Evolutionary conservation across 2,797 vertebrate species (phyloP), one percentile per base, ranked within the genome.

Genomic region (Gephyroberyx darwinii): DNA sequence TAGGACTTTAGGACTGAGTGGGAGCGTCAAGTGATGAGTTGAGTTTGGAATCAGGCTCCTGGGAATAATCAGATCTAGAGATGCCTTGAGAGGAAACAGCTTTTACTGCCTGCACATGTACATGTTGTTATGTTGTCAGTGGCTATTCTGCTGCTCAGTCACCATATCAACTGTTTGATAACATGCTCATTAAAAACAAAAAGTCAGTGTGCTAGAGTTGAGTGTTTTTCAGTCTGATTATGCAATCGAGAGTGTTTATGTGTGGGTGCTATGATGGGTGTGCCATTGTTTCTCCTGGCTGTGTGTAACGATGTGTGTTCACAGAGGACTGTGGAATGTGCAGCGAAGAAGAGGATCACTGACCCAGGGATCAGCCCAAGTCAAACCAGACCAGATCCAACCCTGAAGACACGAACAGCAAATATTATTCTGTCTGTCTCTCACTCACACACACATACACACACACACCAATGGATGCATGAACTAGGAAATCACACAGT

Each of bases 201-300:
- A 41, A n/a, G 5, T 30, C 13, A 61, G 33, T 10, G 8, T 9
- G 10, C 2, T 9, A 39, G 37, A 26, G 26, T 26, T 39, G 37
- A 39, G 37, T 12, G 37, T 8, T 9, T 12, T 39, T 9, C 37
- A 39, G 37, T 39, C 10, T 39, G 37, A 39, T 39, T 12, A 39
- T 3, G 8, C 37, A 39, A 9, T 39, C 12, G 8, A 39, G 37
- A 39, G 47, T 22, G 14, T 35, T 13, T 43, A 1, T 74, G 53
- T 52, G 43, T 51, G 66, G 5, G 63, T 26, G 4, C n/a, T 35
- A 10, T 7, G 26, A 55, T 43, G 54, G 54, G 67, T 57, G 77
- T 71, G 61, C 43, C 61, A 37, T 48, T 66, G 69, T 71, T 81
- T 75, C 73, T 37, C 5, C 16, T 74, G 66, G 56, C 43, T 53